Percentiles rank a stretch among this genome's conserved stretches.
Conservation (phyloP, 2,888 invertebrate species). For the Leucoptera coffeella region DNA sequence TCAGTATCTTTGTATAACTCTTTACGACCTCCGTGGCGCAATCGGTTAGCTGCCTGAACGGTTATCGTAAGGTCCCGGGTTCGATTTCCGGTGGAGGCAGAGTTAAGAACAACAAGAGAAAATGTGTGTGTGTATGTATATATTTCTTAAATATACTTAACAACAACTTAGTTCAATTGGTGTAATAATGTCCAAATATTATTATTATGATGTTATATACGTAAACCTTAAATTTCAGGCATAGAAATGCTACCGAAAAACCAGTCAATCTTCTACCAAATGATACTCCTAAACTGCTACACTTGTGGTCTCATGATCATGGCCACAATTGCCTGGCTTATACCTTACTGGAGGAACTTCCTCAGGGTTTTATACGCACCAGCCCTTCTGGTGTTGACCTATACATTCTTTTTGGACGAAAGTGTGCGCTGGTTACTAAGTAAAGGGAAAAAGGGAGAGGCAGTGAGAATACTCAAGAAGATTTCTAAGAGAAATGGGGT, state of each 20-base stretch:
- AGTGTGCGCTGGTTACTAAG: constrained; percentile 42
- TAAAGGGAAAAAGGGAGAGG: constrained; percentile 27
- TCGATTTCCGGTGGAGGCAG: too few species aligned
- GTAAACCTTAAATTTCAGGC: constrained; percentile 13
- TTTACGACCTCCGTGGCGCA: too few species aligned
- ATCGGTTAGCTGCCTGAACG: too few species aligned
- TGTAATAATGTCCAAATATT: too few species aligned
- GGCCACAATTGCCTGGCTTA: constrained; percentile 34
- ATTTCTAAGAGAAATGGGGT: constrained; percentile 29
- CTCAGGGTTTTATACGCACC: constrained; percentile 36
- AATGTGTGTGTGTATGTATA: too few species aligned
- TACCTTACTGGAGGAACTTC: constrained; percentile 39
- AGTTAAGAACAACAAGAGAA: too few species aligned
- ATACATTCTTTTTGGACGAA: constrained; percentile 34
- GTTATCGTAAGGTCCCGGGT: too few species aligned
- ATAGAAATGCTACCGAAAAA: constrained; percentile 40
- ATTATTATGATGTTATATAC: not conserved
- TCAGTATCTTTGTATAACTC: too few species aligned
- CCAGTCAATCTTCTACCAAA: constrained; percentile 29
- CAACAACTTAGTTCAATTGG: too few species aligned
- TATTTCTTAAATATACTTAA: too few species aligned
- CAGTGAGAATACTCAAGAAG: constrained; percentile 23
- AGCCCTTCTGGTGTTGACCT: constrained; percentile 25
- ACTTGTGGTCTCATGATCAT: constrained; percentile 31
- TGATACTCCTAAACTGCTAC: constrained; percentile 38